Evolutionary conservation across 2,888 invertebrate genomes (phyloP), one percentile per base, ranked within the genome.

Genomic region (Eristalinus aeneus): DNA sequence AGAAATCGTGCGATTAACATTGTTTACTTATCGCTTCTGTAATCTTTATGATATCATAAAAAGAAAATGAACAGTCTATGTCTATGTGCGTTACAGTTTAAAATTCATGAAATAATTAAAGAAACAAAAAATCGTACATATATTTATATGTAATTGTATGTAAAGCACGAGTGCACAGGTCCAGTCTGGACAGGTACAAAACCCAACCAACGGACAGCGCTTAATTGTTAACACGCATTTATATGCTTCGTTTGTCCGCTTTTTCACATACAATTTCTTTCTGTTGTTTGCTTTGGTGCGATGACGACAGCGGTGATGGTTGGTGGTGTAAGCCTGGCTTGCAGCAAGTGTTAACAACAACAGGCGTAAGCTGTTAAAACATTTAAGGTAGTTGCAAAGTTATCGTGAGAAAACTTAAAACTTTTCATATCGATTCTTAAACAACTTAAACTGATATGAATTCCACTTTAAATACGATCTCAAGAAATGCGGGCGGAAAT

Each of bases 21-120:
- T 56, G 31, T 20, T 23, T 27, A 36, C 73, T 73, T 67, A 68
- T 73, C 79, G 67, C 61, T 53, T 79, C 53, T 65, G 27, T 61
- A 61, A 73, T 73, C 73, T 73, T 73, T 63, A 73, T 32, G 73
- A 73, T 27, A n/a, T 67, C 67, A 68, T 68, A 67, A 79, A 78
- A 79, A 34, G 56, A 34, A 34, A 78, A 65, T 11, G 12, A 46
- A 60, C 68, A 69, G 61, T 34, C 20, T 54, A 61, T 68, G 61
- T 34, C 20, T 54, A 61, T 68, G 20, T n/a, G 22, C 20, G 16
- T 22, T 31, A 22, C 22, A 8, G n/a, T 9, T 27, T 46, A 12
- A 53, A 23, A 27, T 23, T 64, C 34, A 36, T 39, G 27, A 34
- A 67, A 39, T 56, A 56, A 56, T 56, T 56, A n/a, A 65, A 20